These are phyloP conservation scores for Tetramorium parvispinum DNA, from an alignment of 1,140 invertebrate species.

Conservation along the genomic window DNA sequence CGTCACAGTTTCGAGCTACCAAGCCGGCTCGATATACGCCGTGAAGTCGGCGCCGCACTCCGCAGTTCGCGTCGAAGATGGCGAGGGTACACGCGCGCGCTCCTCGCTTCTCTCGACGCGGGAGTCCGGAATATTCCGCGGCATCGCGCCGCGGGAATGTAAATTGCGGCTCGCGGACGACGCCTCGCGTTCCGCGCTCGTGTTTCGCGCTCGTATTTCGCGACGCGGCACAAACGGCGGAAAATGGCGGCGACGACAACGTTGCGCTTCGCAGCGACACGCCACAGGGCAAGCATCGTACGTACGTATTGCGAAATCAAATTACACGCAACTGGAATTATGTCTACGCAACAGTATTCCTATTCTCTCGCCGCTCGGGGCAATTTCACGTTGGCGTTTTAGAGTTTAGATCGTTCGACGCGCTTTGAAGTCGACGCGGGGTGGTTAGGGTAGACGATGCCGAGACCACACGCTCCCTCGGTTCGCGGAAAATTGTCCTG, in stretches of 20 bases:
- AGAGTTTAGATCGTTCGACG: not conserved
- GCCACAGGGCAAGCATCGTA: not conserved
- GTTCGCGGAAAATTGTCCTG: not conserved
- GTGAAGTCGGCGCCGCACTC: not conserved
- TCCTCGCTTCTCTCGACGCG: not conserved
- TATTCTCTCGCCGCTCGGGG: not conserved
- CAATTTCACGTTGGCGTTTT: not conserved
- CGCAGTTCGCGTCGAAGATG: not conserved
- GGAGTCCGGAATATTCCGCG: not conserved
- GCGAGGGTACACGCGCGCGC: not conserved
- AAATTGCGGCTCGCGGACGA: not conserved
- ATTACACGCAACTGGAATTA: not conserved
- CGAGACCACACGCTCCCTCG: not conserved
- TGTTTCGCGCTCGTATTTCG: slow-evolving; percentile 17
- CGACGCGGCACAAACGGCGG: not conserved
- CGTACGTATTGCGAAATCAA: not conserved
- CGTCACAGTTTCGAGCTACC: too few species aligned
- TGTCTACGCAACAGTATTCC: not conserved
- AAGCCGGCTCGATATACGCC: too few species aligned
- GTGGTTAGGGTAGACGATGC: not conserved
- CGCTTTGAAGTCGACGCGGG: not conserved
- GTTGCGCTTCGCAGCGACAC: not conserved
- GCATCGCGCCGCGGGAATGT: not conserved
- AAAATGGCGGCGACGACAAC: not conserved
- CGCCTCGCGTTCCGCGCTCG: not conserved